phyloP scores from a whole-genome alignment of 2,113 vertebrate genomes.

The Hippolais icterina region DNA sequence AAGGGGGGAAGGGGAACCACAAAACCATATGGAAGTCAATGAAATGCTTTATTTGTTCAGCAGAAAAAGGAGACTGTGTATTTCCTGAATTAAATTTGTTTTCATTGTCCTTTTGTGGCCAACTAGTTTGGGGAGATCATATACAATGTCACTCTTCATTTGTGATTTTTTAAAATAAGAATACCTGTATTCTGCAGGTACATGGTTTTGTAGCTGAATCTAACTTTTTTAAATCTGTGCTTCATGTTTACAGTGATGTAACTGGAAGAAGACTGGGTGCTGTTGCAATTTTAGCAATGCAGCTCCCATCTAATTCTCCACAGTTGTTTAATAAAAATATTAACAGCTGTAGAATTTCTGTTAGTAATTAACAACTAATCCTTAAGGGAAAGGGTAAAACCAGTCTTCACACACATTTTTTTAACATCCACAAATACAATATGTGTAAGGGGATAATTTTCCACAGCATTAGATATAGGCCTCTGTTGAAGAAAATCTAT shows the following conservation, averaged over 20 bases:
- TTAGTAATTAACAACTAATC: background rate
- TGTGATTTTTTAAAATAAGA: background rate
- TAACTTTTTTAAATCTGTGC: background rate
- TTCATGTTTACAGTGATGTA: background rate
- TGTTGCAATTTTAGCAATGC: background rate
- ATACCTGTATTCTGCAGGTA: background rate
- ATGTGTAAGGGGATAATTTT: background rate
- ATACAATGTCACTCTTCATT: background rate
- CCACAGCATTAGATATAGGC: background rate
- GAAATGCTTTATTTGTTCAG: constrained; percentile 46
- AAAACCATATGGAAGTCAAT: constrained; percentile 41
- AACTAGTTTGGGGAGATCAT: background rate
- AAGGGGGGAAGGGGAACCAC: background rate
- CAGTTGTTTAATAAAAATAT: background rate
- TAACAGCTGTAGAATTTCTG: background rate
- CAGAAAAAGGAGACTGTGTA: background rate
- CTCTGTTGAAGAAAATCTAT: background rate
- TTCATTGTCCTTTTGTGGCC: background rate
- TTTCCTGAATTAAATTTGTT: constrained; percentile 46
- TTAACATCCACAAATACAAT: background rate
- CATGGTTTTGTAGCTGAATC: background rate
- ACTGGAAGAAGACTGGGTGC: background rate
- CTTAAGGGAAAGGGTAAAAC: background rate
- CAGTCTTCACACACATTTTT: background rate
- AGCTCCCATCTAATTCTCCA: background rate